Conservation (phyloP, 2,888 invertebrate species). For the Melanostoma mellinum region DNA sequence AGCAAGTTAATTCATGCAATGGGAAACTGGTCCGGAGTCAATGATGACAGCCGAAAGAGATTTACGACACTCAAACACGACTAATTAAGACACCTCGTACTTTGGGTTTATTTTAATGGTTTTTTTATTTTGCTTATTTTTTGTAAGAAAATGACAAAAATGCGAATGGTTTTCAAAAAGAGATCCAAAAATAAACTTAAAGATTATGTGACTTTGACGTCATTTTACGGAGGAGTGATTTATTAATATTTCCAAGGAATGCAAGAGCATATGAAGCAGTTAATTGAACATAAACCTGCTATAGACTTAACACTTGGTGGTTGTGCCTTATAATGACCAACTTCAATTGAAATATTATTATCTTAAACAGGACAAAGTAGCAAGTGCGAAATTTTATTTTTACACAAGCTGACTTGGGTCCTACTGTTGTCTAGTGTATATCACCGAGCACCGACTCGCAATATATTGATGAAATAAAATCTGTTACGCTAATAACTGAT, state of each 20-base stretch:
- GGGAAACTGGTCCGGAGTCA: slow-evolving; percentile 41
- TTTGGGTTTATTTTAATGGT: slow-evolving; percentile 22
- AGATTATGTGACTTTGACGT: background rate
- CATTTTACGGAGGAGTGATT: slow-evolving; percentile 57
- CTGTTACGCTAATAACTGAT: background rate
- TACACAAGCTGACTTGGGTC: too few relatives aligned
- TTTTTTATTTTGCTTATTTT: background rate
- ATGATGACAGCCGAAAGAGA: slow-evolving; percentile 65
- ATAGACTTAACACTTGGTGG: too few relatives aligned
- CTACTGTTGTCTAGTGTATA: too few relatives aligned
- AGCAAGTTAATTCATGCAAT: slow-evolving; percentile 47
- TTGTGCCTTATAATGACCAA: too few relatives aligned
- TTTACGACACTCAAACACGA: slow-evolving; percentile 68
- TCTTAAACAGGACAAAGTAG: too few relatives aligned
- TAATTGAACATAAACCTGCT: slow-evolving; percentile 28
- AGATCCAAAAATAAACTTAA: background rate
- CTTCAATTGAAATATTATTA: too few relatives aligned
- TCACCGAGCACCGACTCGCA: background rate
- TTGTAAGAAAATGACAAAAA: slow-evolving; percentile 35
- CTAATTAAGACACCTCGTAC: slow-evolving; percentile 58
- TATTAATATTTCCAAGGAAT: slow-evolving; percentile 35
- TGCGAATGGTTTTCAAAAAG: slow-evolving; percentile 12
- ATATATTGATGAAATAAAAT: background rate
- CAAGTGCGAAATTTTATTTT: too few relatives aligned
- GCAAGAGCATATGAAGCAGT: slow-evolving; percentile 50